Base-by-base conservation (phyloP, 2,888 invertebrate genomes). In the Argyresthia goedartella region DNA sequence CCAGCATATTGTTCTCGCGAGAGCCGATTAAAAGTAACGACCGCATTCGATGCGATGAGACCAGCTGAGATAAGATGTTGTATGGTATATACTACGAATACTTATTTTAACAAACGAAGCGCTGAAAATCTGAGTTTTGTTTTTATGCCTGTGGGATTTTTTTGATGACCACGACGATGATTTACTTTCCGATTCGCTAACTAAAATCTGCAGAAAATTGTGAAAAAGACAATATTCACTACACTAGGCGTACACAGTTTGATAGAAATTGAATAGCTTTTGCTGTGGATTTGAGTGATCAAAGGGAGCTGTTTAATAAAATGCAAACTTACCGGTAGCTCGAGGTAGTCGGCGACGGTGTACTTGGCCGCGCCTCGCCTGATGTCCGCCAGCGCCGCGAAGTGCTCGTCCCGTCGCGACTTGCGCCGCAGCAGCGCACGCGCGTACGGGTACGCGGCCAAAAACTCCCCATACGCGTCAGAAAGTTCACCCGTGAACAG, bases 391-490 rank as follows among this genome's bases (percentile, higher is more conserved):
- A 92, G 88, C 57, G 91, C 91, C 60, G 89, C 84, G 67, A 92
- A 90, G 66, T 91, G 91, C 62, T 91, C 91, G 67, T 92, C 91
- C 10, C 85, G 80, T 13, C 89, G 87, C 57, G 84, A 78, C 66
- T 91, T 90, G 56, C 91, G 89, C 57, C 91, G 87, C 62, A 92
- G 74, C 57, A 90, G 77, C 54, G 91, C 90, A 54, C 86, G 86
- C 36, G 90, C 89, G 62, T 88, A 84, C 51, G 88, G 81, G 69
- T 91, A 91, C 53, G 88, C 85, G 53, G 89, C 84, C 69, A 91
- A 81, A 68, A 89, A 92, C 66, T 91, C 89, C 57, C 90, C 89
- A 68, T 91, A 91, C 46, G 90, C 88, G 60, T 89, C 89, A 90
- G 91, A 88, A 63, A 91, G 81, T 65, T 91, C 89, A 56, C 89